Base-by-base conservation (phyloP, 2,888 invertebrate genomes). In the Pachydiplax longipennis region DNA sequence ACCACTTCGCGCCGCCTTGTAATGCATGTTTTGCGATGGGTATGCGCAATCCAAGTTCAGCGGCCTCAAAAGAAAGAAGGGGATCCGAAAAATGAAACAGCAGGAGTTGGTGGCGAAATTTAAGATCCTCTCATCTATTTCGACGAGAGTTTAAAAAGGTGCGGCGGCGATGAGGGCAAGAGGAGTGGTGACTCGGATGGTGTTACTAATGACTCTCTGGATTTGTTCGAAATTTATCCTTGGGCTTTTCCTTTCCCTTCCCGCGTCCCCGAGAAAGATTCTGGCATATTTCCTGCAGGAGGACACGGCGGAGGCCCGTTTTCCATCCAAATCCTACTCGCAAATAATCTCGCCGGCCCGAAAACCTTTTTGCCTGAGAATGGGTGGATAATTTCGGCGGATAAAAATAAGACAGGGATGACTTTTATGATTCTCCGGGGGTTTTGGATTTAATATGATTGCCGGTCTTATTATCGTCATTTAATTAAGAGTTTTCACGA, bases 61-160 rank as follows among this genome's bases (percentile, higher is more conserved):
- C 37, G 22, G 58, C 37, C 40, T 37, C 81, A n/a, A 44, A 81
- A 81, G 83, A 83, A 83, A 61, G 35, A 35, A 44, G 58, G 25
- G 40, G 25, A 53, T 53, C 44, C 81, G 15, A 58, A 83, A 83
- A 53, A 83, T 35, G 58, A 61, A 37, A 48, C 35, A 35, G 44
- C 37, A 82, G 53, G 37, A n/a, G 61, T 12, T 61, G 13, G 35
- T 37, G 61, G 61, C 87, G 87, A 87, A 87, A 87, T 87, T 61
- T 61, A 83, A 83, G 83, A 83, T 83, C 83, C 5, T 58, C 83
- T 58, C 83, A 65, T 87, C 87, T 87, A 87, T 87, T 87, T 61
- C 37, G 61, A 87, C 37, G 61, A 37, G 58, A 18, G 35, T 87
- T 87, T 37, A 61, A 35, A 83, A 31, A 61, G 87, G 22, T 35